These are phyloP conservation scores for Siniperca chuatsi DNA, from an alignment of 2,113 vertebrate species.

Conservation along the genomic window DNA sequence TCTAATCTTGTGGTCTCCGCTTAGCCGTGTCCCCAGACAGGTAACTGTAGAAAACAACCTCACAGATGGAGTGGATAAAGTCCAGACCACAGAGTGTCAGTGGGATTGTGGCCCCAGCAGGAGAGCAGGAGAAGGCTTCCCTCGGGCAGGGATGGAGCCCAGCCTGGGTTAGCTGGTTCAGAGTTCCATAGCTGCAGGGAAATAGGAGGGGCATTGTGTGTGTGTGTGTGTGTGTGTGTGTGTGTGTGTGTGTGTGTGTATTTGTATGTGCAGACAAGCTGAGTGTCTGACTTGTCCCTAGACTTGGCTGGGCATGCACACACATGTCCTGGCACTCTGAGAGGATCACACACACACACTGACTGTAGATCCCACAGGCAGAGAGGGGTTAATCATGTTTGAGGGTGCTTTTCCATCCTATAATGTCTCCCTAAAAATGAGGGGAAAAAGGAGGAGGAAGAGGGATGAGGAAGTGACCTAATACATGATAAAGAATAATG, in stretches of 20 bases:
- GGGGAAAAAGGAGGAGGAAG: background rate
- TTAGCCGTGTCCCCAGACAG: constrained; percentile 63
- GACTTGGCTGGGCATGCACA: constrained; percentile 74
- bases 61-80: constrained; percentile 71
- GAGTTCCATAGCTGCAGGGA: constrained; percentile 41
- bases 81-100: constrained; percentile 60
- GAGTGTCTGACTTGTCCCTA: constrained; percentile 69
- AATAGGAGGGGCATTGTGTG: constrained; percentile 37
- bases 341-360: constrained; percentile 25
- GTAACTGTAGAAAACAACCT: constrained; percentile 48
- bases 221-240: constrained; percentile 25
- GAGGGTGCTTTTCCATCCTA: constrained; percentile 49
- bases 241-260: constrained; percentile 26
- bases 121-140: constrained; percentile 65
- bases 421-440: constrained; percentile 41
- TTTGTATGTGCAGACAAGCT: constrained; percentile 30
- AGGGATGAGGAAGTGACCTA: background rate
- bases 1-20: constrained; percentile 67
- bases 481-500: constrained; percentile 1
- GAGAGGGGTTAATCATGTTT: constrained; percentile 57
- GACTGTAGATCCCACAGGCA: constrained; percentile 38
- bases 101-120: constrained; percentile 54
- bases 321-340: constrained; percentile 62
- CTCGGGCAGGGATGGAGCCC: constrained; percentile 58
- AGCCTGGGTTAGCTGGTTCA: constrained; percentile 50